phyloP scores from a whole-genome alignment of 2,797 vertebrate species.

The Delichon dasypus region DNA sequence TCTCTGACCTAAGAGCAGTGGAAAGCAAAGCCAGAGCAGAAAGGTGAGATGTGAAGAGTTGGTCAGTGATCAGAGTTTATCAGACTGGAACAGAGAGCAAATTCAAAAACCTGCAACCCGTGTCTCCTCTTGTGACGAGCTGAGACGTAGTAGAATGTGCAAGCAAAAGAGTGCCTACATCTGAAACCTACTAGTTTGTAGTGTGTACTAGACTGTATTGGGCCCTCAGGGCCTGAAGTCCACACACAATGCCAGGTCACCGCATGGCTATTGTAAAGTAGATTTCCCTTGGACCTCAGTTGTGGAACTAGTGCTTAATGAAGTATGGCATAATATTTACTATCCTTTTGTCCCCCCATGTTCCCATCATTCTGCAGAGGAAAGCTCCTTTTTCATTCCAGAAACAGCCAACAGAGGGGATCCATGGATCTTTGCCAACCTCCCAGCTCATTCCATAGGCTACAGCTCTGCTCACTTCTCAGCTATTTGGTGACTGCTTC shows the following conservation, averaged over 20 bases:
- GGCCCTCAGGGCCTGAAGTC: neutral
- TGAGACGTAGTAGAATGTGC: neutral
- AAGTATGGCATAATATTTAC: neutral
- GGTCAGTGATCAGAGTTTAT: neutral
- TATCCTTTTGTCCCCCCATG: accelerated
- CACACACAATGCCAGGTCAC: neutral
- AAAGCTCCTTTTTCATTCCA: neutral
- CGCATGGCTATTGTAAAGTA: neutral
- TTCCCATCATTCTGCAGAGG: neutral
- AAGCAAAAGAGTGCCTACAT: neutral
- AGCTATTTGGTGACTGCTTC: neutral
- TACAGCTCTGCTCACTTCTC: neutral
- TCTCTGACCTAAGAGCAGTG: neutral
- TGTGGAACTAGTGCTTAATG: neutral
- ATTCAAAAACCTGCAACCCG: neutral
- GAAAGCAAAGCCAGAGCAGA: neutral
- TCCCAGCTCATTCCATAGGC: neutral
- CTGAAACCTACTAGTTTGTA: neutral
- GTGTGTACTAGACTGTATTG: too few relatives aligned
- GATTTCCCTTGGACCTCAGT: neutral
- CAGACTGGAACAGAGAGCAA: neutral
- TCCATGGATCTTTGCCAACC: neutral
- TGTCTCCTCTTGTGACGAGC: neutral
- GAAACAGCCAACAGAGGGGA: neutral
- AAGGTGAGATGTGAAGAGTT: neutral